These are phyloP conservation scores for Speoplatyrhinus poulsoni DNA, from an alignment of 2,113 vertebrate species.

Conservation along the genomic window DNA sequence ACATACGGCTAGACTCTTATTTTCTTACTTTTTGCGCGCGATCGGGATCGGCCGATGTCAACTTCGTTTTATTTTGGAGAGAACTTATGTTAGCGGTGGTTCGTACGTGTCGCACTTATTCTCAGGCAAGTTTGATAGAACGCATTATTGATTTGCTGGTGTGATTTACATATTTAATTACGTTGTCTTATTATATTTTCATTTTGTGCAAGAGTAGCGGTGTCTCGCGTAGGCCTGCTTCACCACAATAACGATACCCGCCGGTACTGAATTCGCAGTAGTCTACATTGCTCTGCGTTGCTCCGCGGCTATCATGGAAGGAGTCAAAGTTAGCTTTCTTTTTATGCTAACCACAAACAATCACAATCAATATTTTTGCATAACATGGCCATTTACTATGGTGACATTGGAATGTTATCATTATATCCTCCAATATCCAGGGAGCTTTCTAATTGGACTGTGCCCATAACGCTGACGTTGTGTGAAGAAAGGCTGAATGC, in stretches of 20 bases:
- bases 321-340: background rate
- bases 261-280: no score
- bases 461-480: constrained; percentile 5
- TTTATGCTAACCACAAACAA: background rate
- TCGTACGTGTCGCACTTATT: background rate
- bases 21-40: no score
- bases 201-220: no score
- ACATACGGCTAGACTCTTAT: no score
- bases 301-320: no score
- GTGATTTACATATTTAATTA: background rate
- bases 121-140: background rate
- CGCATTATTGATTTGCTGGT: constrained; percentile 2
- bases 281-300: no score
- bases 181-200: no score
- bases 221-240: no score
- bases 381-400: background rate
- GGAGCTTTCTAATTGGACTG: constrained; percentile 1
- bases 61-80: no score
- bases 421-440: constrained; percentile 1
- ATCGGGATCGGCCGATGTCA: no score
- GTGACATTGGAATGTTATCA: background rate
- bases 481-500: constrained; percentile 10
- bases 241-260: no score
- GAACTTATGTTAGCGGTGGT: no score
- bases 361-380: background rate